These are phyloP conservation scores for Vultur gryphus DNA, from an alignment of 2,797 vertebrate species.

Conservation along the genomic window DNA sequence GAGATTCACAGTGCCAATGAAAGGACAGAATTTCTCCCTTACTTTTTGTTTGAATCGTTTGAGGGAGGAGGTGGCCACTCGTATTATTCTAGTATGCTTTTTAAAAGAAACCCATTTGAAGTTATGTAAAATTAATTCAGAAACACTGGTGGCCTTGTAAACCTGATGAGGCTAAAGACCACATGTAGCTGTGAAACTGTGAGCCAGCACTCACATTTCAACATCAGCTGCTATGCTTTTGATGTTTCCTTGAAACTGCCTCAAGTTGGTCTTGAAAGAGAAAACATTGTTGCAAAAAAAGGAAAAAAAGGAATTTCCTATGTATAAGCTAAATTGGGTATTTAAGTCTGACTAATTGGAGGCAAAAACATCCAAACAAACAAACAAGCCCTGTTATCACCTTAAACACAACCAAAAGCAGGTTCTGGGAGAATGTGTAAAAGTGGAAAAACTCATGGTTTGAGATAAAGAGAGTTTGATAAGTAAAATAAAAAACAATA, in stretches of 20 bases:
- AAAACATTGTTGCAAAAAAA: neutral
- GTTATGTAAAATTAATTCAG: neutral
- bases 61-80: fast-evolving
- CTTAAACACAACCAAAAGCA: neutral
- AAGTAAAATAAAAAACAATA: neutral
- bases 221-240: neutral
- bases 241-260: neutral
- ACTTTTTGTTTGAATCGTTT: neutral
- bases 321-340: neutral
- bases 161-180: neutral
- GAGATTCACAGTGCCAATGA: neutral
- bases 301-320: neutral
- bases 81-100: neutral
- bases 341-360: neutral
- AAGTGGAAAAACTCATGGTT: neutral
- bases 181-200: neutral
- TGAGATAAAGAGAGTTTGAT: neutral
- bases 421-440: neutral
- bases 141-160: neutral
- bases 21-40: neutral
- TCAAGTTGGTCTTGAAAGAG: neutral
- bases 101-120: neutral
- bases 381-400: neutral
- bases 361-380: neutral
- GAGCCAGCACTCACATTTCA: neutral